A percentile compares a stretch with the other conserved stretches of the same genome.
These are phyloP conservation scores for Champsocephalus esox DNA, from an alignment of 2,797 vertebrate species.

Conservation along the genomic window DNA sequence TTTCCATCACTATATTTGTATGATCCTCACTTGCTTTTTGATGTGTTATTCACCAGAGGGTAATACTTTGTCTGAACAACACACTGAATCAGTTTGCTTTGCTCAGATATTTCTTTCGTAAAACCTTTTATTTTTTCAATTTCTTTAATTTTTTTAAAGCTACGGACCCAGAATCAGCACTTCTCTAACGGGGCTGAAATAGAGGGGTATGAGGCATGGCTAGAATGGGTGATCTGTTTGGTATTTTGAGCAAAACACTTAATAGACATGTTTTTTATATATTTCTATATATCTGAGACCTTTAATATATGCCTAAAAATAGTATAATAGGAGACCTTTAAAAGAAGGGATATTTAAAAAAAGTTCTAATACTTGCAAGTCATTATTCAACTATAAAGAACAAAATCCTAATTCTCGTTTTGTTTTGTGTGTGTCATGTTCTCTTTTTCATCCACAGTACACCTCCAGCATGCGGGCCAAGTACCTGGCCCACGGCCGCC, in stretches of 20 bases:
- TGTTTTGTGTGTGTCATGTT: constrained; percentile 10
- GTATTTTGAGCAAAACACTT: too few relatives aligned
- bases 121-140: constrained; percentile 1
- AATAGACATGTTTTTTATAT: too few relatives aligned
- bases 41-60: constrained; percentile 18
- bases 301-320: too few relatives aligned
- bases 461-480: constrained; percentile 99
- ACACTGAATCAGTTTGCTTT: neutral
- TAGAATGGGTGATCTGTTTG: too few relatives aligned
- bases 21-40: constrained; percentile 4
- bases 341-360: neutral
- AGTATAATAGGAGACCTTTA: too few relatives aligned
- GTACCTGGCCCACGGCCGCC: constrained; percentile 95
- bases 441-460: constrained; percentile 87
- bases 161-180: too few relatives aligned
- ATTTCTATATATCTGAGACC: too few relatives aligned
- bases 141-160: too few relatives aligned
- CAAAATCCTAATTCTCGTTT: neutral
- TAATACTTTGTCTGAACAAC: neutral
- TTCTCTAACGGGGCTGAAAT: too few relatives aligned
- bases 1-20: neutral
- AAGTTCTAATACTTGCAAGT: fast-evolving
- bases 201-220: too few relatives aligned
- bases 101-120: neutral
- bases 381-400: neutral